Conservation (phyloP, 2,113 vertebrate species). For the Nesospiza acunhae region DNA sequence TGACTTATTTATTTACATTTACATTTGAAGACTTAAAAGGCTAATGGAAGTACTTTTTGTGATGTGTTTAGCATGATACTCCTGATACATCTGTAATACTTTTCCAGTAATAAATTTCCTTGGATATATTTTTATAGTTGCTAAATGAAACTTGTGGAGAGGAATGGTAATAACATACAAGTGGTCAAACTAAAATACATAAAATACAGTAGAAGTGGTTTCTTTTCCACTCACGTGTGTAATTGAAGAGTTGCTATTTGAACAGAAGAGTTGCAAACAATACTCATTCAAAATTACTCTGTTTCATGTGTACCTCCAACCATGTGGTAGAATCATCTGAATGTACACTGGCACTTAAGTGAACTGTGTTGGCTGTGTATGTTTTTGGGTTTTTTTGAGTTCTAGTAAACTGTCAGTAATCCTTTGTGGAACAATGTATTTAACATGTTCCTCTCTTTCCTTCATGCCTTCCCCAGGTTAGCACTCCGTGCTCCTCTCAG, state of each 20-base stretch:
- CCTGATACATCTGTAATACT: not conserved
- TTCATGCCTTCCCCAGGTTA: constrained; percentile 70
- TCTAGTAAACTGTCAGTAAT: not conserved
- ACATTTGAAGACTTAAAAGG: not conserved
- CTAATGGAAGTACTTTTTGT: not conserved
- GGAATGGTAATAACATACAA: not conserved
- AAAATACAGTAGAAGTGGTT: not conserved
- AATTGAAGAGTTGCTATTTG: not conserved
- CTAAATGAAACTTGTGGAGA: not conserved
- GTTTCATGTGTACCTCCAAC: not conserved
- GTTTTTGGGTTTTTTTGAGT: not conserved
- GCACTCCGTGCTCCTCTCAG: constrained; percentile 87
- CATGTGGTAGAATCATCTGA: not conserved
- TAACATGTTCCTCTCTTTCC: not conserved
- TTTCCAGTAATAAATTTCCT: not conserved
- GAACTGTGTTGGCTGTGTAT: not conserved
- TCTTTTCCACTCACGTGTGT: not conserved
- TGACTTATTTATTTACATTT: not conserved
- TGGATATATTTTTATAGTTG: not conserved
- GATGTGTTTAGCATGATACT: not conserved
- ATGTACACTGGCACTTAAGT: not conserved
- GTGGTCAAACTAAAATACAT: not conserved
- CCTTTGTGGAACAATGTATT: not conserved
- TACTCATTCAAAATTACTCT: not conserved
- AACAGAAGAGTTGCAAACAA: not conserved